phyloP scores from a whole-genome alignment of 1,140 invertebrate species.

The Eueides isabella region DNA sequence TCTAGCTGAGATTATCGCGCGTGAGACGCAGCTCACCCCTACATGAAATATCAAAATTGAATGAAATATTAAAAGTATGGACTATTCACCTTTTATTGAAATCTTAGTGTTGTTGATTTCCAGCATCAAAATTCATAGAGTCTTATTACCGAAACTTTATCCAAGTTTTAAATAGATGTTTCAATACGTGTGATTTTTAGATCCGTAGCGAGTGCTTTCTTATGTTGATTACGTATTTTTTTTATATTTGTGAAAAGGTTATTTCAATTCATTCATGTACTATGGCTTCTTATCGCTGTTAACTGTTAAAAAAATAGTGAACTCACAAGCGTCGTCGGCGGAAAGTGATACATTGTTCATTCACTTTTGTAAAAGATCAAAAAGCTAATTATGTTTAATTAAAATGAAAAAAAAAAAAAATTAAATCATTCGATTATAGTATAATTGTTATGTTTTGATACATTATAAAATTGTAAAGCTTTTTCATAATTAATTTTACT shows the following conservation, averaged over 20 bases:
- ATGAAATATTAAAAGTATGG: constrained; percentile 14
- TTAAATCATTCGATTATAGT: neutral
- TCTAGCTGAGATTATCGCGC: constrained; percentile 81
- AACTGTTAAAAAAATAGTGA: neutral
- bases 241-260: neutral
- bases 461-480: neutral
- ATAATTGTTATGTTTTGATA: neutral
- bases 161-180: neutral
- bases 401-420: neutral
- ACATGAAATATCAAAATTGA: constrained; percentile 70
- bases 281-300: neutral
- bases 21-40: constrained; percentile 69
- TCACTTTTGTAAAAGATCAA: neutral
- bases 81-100: neutral
- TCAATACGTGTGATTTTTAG: neutral
- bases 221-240: neutral
- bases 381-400: neutral
- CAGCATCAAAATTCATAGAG: neutral
- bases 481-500: constrained; percentile 4
- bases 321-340: neutral
- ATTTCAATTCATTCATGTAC: neutral
- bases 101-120: constrained; percentile 16
- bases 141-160: neutral
- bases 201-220: neutral
- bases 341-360: neutral